Evolutionary conservation across 2,888 invertebrate species (phyloP), one percentile per base, ranked within the genome.

Genomic region (Cepaea hortensis): DNA sequence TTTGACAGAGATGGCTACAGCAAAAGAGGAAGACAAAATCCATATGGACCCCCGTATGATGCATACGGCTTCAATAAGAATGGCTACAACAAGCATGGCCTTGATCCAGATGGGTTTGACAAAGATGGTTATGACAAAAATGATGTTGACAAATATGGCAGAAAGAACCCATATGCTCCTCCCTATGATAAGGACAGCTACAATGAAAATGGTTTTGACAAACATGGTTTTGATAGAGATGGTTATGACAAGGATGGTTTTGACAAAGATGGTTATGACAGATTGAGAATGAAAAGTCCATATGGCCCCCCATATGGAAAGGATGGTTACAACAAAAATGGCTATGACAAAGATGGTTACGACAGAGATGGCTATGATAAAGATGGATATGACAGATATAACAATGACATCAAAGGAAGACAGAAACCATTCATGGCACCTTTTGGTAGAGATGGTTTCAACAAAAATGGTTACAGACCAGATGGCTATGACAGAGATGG

Each of bases 61-160:
- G n/a, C 50, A 23, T 77, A 77, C 55, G 77, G 77, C 11, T 77
- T 77, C 55, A 77, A 77, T 55, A 55, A 77, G 1, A 77, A 77
- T 77, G 77, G 77, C 55, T 77, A 62, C 15, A 79, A 79, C 35
- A 79, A 79, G 62, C 79, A 79, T 79, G 79, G 79, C 18, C 79
- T 89, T 87, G 84, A 87, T 87, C 85, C 82, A 86, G 76, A 89
- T 35, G 85, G 88, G 23, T 84, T 87, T 61, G 88, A 88, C 61
- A 87, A 87, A 79, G 88, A 85, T 62, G 89, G 89, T 13, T 79
- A 79, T 35, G 62, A 79, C 35, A 79, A 62, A 62, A n/a, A 79
- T 23, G 79, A 79, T 62, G 35, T 62, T 35, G 79, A 79, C 62
- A 79, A 5, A 62, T 62, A 79, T 62, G 62, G 62, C 3, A 79